Evolutionary conservation across 2,888 invertebrate genomes (phyloP).

Genomic region (Plagodis dolabraria): DNA sequence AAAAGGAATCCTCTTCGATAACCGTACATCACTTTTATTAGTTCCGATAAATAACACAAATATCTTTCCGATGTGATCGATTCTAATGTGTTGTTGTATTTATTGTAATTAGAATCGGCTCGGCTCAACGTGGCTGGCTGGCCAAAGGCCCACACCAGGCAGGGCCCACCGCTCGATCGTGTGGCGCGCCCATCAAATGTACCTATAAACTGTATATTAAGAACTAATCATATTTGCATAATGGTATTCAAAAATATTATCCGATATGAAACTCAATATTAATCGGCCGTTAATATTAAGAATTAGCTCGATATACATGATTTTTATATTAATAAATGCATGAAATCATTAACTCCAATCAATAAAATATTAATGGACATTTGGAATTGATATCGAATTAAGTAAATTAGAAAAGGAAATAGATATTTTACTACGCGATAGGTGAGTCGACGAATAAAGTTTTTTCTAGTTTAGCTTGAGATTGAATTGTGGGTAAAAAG

Average conservation of each 20-base stretch:
- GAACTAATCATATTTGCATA: constrained; percentile 83
- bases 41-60: constrained; percentile 79
- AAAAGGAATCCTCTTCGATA: constrained; percentile 71
- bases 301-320: constrained; percentile 73
- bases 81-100: constrained; percentile 80
- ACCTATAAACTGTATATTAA: constrained; percentile 75
- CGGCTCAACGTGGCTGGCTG: constrained; percentile 5
- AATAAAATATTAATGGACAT: constrained; percentile 63
- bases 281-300: constrained; percentile 74
- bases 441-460: constrained; percentile 48
- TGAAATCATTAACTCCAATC: constrained; percentile 65
- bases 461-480: constrained; percentile 34
- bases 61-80: constrained; percentile 80
- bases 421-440: constrained; percentile 53
- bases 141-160: not conserved
- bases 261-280: constrained; percentile 78
- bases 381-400: constrained; percentile 56
- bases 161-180: constrained; percentile 39
- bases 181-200: constrained; percentile 71
- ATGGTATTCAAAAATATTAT: constrained; percentile 71
- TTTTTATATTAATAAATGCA: constrained; percentile 67
- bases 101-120: constrained; percentile 73
- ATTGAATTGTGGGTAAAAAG: constrained; percentile 19
- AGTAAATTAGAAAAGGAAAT: constrained; percentile 57
- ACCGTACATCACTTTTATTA: constrained; percentile 82